Evolutionary conservation across 2,888 invertebrate species (phyloP), one percentile per base, ranked within the genome.

Genomic region (Theretra japonica): DNA sequence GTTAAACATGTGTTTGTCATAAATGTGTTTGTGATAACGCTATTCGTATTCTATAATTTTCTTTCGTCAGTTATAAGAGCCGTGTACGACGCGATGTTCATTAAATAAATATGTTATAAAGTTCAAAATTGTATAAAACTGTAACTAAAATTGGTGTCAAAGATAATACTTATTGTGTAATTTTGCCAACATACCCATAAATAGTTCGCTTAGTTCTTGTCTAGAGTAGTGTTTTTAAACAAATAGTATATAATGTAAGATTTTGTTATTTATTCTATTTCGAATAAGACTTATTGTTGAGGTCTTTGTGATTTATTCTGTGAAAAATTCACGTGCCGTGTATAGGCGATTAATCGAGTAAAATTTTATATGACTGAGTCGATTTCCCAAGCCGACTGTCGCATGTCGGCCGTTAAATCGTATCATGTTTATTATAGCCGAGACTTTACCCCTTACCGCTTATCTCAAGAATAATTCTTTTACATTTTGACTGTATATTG

Each of bases 231-330:
- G 78, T 88, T 87, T 83, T 79, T 79, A 78, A 79, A 50, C 50
- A 75, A 83, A 83, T 81, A 84, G 85, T 84, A 79, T 88, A 84
- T 72, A 76, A 83, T 88, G 80, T 93, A 92, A 92, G 91, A 85
- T 91, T 93, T 92, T 93, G 93, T 93, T 93, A 93, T 93, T 93
- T 93, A 93, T 92, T 92, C 89, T 91, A 92, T 88, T 89, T 89
- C 88, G 86, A 86, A 88, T 88, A 89, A 91, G 91, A 90, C 89
- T 90, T 90, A 48, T 86, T 87, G 90, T 90, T 89, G 65, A 65
- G 65, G 90, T 88, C 85, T 84, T 85, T 87, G 90, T 90, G 89
- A 89, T 88, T 86, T 88, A 83, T 85, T 65, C 41, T 65, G 65
- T 65, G 65, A 41, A 48, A 48, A 41, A 48, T 65, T 65, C 65